Evolutionary conservation across 2,888 invertebrate genomes (phyloP), one percentile per base, ranked within the genome.

Genomic region (Pheosia tremula): DNA sequence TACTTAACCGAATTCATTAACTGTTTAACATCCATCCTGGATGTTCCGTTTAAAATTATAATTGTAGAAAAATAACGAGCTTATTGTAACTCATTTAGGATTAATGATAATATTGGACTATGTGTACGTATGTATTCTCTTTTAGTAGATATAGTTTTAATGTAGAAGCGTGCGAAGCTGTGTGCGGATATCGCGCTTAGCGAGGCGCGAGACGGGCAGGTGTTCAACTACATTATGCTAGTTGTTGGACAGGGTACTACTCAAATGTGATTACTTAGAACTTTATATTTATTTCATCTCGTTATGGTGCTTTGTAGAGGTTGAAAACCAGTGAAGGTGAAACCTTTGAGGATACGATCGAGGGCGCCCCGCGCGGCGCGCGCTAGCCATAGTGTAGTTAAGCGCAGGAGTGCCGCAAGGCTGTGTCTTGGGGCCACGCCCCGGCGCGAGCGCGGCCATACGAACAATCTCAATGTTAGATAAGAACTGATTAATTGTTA

Each of bases 381-480:
- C 11, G 58, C 58, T 63, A 57, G 53, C 58, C 63, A 69, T 71
- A 62, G 67, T 66, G 69, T 67, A 62, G 54, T 63, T 50, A 62
- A 67, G 55, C 62, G 63, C 60, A 60, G 62, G 62, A 55, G 61
- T 54, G n/a, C 62, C 58, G 54, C 55, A 62, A 64, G 58, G 11
- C 52, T 50, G 41, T 24, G n/a, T 24, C 47, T 9, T 50, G 36
- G 57, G 13, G 5, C 6, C 50, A n/a, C 13, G 37, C 53, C 37
- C 9, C 4, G 38, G 56, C 58, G 62, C 58, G 57, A 69, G 67
- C 67, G 59, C 61, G 69, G 74, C 75, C 75, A 75, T 77, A 71
- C 70, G 72, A 71, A 77, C 69, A 82, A 84, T 84, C 84, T 84
- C 84, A 84, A 74, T 67, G 56, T 70, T 77, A 78, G 66, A 13